phyloP scores from a whole-genome alignment of 2,113 vertebrate species.

The Amblyornis subalaris region DNA sequence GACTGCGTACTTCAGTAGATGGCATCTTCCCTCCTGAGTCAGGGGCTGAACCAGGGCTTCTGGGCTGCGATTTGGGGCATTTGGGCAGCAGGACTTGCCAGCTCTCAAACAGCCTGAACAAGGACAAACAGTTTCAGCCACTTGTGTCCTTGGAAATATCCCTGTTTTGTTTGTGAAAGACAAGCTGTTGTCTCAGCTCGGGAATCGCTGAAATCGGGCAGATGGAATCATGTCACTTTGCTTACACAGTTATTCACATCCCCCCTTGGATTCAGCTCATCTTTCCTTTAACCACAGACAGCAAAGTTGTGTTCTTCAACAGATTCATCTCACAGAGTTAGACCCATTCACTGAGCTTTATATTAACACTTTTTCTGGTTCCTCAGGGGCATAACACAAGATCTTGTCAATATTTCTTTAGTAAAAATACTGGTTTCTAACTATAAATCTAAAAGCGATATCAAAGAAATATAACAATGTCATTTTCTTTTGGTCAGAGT shows the following conservation, averaged over 20 bases:
- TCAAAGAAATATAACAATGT: background rate
- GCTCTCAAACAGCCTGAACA: background rate
- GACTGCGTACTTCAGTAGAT: background rate
- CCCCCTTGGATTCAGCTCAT: background rate
- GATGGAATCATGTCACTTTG: slow-evolving; percentile 7
- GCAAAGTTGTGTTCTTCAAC: background rate
- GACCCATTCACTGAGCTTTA: background rate
- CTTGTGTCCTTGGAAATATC: background rate
- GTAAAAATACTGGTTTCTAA: background rate
- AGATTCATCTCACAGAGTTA: background rate
- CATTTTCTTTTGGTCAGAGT: background rate
- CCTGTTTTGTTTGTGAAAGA: background rate
- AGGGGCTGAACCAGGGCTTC: background rate
- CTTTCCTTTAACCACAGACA: background rate
- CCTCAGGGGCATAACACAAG: background rate
- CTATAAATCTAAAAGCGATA: background rate
- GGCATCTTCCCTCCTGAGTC: background rate
- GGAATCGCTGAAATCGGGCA: background rate
- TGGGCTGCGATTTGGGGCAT: background rate
- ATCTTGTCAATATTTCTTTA: background rate
- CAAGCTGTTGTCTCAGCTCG: background rate
- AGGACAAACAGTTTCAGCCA: background rate
- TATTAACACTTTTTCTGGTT: background rate
- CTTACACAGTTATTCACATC: background rate
- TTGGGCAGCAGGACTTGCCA: background rate